A percentile compares a stretch with the other conserved stretches of the same genome.
phyloP scores from a whole-genome alignment of 2,797 vertebrate genomes.

The Phoeniculus purpureus region DNA sequence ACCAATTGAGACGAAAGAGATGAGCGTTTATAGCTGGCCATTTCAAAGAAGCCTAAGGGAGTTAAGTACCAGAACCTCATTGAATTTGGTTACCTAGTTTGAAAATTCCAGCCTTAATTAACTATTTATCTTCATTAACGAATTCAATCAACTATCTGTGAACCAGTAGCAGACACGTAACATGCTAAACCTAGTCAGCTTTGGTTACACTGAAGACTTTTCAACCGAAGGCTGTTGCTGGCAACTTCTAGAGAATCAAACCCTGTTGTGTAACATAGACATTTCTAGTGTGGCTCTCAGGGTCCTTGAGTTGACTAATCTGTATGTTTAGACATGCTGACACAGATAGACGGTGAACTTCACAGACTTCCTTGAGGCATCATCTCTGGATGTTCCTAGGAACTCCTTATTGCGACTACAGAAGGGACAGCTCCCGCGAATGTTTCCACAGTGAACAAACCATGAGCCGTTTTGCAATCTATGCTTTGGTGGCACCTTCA shows the following conservation, averaged over 20 bases:
- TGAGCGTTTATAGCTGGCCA: slow-evolving; percentile 28
- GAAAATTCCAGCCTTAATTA: slow-evolving; percentile 54
- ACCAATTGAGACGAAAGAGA: slow-evolving; percentile 45
- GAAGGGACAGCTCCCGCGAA: neutral
- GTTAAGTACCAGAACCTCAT: slow-evolving; percentile 21
- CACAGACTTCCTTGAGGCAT: slow-evolving; percentile 20
- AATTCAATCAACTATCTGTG: slow-evolving; percentile 46
- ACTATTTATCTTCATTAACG: slow-evolving; percentile 54
- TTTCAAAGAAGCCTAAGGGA: slow-evolving; percentile 56
- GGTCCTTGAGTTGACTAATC: neutral
- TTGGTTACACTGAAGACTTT: neutral
- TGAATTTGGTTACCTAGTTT: slow-evolving; percentile 68
- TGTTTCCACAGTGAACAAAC: neutral
- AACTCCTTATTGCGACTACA: neutral
- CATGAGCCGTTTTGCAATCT: neutral
- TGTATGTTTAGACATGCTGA: slow-evolving; percentile 14
- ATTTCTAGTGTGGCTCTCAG: neutral
- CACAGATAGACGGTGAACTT: neutral
- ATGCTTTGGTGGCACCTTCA: neutral
- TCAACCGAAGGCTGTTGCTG: neutral
- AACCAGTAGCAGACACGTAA: neutral
- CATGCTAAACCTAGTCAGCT: slow-evolving; percentile 6
- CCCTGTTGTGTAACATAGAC: neutral
- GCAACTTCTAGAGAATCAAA: neutral
- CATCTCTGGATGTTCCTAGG: neutral